Base-by-base conservation (phyloP, 1,140 invertebrate species). In the Zophobas morio region DNA sequence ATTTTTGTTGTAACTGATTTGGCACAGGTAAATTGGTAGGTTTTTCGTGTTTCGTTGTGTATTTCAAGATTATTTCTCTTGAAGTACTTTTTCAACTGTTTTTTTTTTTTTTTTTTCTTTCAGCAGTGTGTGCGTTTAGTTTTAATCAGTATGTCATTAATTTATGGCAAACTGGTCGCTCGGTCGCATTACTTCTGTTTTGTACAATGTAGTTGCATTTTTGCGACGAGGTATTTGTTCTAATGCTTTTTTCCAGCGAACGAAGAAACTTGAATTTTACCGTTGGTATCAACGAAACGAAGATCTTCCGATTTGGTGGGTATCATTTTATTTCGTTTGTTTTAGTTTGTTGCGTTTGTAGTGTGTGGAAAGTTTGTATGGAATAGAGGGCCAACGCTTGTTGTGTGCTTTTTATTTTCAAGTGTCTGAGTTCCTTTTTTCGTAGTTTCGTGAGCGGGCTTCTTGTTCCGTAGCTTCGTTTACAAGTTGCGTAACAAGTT, bases 161-260 rank as follows among this genome's bases (percentile, higher is more conserved):
- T 20, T 20, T 20, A 20, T 20, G 20, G 20, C 20, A 20, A 20
- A 20, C 20, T 20, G 20, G 20, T 20, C 20, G 20, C 20, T 20
- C 20, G 20, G 20, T 20, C 20, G 20, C 20, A 20, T 20, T 20
- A 20, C 20, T 20, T 20, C 20, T 20, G 20, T 20, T 20, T 20
- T 20, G 20, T 20, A 20, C 20, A 20, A 20, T 70, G 73, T 78
- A 63, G 63, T 78, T 84, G 60, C 20, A 57, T 34, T 42, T 66
- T 66, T 42, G 39, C 39, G 42, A 66, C 20, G 39, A 66, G 39
- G 60, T 66, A 63, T n/a, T 39, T 42, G 6, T 36, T 20, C 20
- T 42, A n/a, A 42, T 33, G 3, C 34, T 35, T 35, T 34, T 57
- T 66, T 66, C 42, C 60, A 66, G 2, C 39, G 20, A 51, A 51